phyloP scores from a whole-genome alignment of 1,140 invertebrate species.

The Diorhabda carinulata region DNA sequence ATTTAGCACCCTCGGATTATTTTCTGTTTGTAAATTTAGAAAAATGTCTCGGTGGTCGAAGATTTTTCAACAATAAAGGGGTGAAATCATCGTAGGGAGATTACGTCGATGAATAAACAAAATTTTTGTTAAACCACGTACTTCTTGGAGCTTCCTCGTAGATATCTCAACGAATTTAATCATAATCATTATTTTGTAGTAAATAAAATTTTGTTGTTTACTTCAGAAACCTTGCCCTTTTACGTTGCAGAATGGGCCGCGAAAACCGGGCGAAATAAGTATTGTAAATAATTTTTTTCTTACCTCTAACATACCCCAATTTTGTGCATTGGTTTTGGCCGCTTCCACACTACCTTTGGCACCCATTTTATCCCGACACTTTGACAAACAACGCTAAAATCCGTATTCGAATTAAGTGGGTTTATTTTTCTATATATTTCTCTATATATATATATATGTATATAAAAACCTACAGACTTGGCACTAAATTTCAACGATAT shows the following conservation, averaged over 20 bases:
- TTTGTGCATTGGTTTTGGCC: conserved; percentile 68
- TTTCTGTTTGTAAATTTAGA: no score
- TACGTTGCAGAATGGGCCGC: background rate
- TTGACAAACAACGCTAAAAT: conserved; percentile 17
- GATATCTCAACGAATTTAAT: no score
- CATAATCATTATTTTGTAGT: no score
- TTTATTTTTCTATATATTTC: no score
- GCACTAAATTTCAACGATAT: conserved; percentile 5
- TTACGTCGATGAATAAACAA: no score
- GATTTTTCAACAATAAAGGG: no score
- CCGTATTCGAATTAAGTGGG: conserved; percentile 24
- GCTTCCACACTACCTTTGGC: conserved; percentile 70
- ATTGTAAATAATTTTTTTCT: conserved; percentile 25
- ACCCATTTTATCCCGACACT: conserved; percentile 52
- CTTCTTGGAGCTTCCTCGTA: no score
- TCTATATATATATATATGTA: no score
- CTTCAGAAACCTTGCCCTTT: conserved; percentile 1
- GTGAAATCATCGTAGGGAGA: no score
- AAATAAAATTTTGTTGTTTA: background rate
- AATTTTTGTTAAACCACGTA: no score
- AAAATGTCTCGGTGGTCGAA: no score
- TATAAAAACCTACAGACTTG: conserved; percentile 6
- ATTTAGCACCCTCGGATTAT: no score
- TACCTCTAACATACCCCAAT: conserved; percentile 71
- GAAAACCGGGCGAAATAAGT: background rate